Conservation (phyloP, 1,140 invertebrate genomes). For the Drosophila lacteicornis region DNA sequence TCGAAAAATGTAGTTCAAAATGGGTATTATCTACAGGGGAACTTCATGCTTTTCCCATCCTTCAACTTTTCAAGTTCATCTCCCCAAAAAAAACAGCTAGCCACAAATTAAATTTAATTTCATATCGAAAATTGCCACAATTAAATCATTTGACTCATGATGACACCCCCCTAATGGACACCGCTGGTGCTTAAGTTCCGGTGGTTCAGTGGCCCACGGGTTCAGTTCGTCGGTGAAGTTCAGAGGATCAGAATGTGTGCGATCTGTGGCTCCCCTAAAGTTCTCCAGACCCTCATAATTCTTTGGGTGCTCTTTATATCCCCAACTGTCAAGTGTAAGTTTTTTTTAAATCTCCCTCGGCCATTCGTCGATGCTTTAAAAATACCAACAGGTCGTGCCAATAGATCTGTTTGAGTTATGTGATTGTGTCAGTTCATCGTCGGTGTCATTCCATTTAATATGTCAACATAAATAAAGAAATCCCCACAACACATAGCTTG, state of each 20-base stretch:
- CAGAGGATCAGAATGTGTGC: constrained; percentile 34
- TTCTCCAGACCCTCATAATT: not conserved
- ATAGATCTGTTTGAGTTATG: constrained; percentile 38
- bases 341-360: not conserved
- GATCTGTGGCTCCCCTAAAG: not conserved
- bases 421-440: constrained; percentile 21
- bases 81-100: constrained; percentile 13
- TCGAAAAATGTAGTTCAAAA: constrained; percentile 28
- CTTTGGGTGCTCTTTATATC: not conserved
- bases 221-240: constrained; percentile 39
- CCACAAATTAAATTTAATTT: constrained; percentile 51
- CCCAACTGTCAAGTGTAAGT: constrained; percentile 21
- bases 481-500: constrained; percentile 12
- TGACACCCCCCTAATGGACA: constrained; percentile 16
- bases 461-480: constrained; percentile 70
- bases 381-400: constrained; percentile 39
- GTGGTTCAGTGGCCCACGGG: constrained; percentile 43
- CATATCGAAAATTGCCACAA: constrained; percentile 71
- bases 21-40: not conserved
- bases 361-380: constrained; percentile 12
- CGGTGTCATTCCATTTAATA: constrained; percentile 39
- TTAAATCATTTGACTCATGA: constrained; percentile 50
- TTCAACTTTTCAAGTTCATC: constrained; percentile 70
- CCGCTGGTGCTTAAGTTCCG: constrained; percentile 41
- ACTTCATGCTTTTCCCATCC: constrained; percentile 45